Evolutionary conservation across 1,140 invertebrate genomes (phyloP), one percentile per base, ranked within the genome.

Genomic region (Camponotus vicinus): DNA sequence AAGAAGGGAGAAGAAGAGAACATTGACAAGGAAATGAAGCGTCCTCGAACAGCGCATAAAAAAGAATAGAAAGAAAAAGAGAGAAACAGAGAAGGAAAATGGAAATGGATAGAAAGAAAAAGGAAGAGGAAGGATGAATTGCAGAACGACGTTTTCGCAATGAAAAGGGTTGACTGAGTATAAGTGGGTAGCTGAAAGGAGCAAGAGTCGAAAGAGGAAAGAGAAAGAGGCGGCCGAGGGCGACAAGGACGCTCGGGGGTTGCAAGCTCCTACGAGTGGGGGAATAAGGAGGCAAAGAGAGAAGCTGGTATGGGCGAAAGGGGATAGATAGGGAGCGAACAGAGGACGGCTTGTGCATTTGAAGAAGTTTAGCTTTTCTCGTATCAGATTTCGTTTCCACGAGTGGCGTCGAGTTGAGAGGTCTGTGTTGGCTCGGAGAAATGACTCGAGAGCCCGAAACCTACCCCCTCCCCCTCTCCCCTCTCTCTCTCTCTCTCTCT

Each of bases 351-450:
- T 92, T 90, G 92, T 91, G 91, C 89, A 93, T 93, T 93, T 93
- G 88, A 89, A 92, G 92, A 91, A 93, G 91, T 93, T 93, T 91
- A 91, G 92, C 92, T 93, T 93, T 92, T 92, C 93, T 92, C 92
- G 92, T 93, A 93, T 93, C 92, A 91, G 91, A 93, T 93, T 93
- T 92, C 90, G 92, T 90, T 93, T 91, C 89, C 77, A 91, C 92
- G 90, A 94, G 91, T 93, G 92, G 90, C 88, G 88, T 92, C 85
- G 90, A 93, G 91, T 93, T 91, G 91, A 93, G 92, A 91, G 88
- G 91, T 90, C 88, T 91, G 91, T 89, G 91, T 93, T 91, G 87
- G 91, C 90, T 90, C 86, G 84, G 85, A 92, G 91, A 94, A 94
- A 94, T 93, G 93, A 94, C 90, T 93, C 89, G 91, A 94, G 91